Evolutionary conservation across 2,113 vertebrate species (phyloP), one percentile per base, ranked within the genome.

Genomic region (Sitta europaea): DNA sequence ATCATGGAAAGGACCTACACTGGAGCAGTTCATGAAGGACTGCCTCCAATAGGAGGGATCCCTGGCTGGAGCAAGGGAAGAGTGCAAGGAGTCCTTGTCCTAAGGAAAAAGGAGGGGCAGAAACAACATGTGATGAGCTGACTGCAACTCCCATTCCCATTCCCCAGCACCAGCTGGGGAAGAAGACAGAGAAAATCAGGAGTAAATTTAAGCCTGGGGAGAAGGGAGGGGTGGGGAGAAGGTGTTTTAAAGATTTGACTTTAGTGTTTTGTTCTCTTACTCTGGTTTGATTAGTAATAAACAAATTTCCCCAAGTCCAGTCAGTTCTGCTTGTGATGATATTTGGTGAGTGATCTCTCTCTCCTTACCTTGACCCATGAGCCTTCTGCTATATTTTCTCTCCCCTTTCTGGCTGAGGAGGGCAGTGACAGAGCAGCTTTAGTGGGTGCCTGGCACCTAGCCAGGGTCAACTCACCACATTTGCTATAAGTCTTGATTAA

Each of bases 291-390:
- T 47, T 58, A 17, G 19, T 58, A 76, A 42, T 82, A 71, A 66
- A 23, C 45, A 29, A 8, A 23, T 77, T 71, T 70, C 22, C 45
- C 13, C 11, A 65, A 47, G 38, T 33, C 11, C 14, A 31, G 29
- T 33, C 45, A 29, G 11, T 42, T 43, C 50, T 0, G 1, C 48
- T 22, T 45, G 24, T 53, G 38, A 29, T 0, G 0, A 7, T 29
- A 47, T 71, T 72, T 47, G 31, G 13, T 47, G 71, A 48, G 18
- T 65, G 38, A 33, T 47, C 10, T 58, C 43, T 51, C 29, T 59
- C 35, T 31, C 45, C 27, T 71, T 77, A 53, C 59, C 25, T 71
- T 11, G 5, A 88, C 12, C 23, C 12, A 9, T 4, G 7, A 63
- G 14, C 24, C 24, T 70, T 62, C 25, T n/a, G 36, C 9, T 59